Evolutionary conservation across 2,888 invertebrate genomes (phyloP).

Genomic region (Spilosoma lubricipeda): DNA sequence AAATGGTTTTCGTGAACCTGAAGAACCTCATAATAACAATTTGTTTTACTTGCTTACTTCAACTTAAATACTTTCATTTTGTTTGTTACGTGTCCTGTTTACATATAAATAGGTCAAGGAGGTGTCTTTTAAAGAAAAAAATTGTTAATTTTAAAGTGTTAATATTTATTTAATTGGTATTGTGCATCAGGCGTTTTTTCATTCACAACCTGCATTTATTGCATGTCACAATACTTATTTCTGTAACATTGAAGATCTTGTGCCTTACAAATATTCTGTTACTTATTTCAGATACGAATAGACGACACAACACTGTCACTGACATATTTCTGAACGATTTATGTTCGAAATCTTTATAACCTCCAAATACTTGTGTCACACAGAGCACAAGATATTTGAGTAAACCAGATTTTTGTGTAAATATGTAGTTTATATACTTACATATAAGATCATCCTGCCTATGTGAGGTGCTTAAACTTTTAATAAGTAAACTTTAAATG

Average conservation of each 20-base stretch:
- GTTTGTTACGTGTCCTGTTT: no score
- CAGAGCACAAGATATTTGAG: background rate
- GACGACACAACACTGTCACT: background rate
- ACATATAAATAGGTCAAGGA: no score
- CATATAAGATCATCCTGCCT: background rate
- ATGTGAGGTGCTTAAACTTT: background rate
- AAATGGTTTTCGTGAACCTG: no score
- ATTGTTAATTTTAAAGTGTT: no score
- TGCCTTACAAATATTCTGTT: background rate
- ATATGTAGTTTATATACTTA: background rate
- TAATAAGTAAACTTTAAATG: no score
- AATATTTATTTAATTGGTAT: background rate
- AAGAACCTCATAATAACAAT: no score
- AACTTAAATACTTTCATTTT: no score
- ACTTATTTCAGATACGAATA: background rate
- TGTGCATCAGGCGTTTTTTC: background rate
- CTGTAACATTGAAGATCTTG: background rate
- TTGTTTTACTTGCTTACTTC: no score
- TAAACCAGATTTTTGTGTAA: background rate
- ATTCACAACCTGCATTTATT: background rate
- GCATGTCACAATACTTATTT: background rate
- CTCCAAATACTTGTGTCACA: background rate
- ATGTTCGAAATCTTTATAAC: background rate
- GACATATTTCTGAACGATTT: background rate
- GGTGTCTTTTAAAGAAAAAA: no score